phyloP scores from a whole-genome alignment of 2,888 invertebrate genomes.

The Amblyjoppa fuscipennis region DNA sequence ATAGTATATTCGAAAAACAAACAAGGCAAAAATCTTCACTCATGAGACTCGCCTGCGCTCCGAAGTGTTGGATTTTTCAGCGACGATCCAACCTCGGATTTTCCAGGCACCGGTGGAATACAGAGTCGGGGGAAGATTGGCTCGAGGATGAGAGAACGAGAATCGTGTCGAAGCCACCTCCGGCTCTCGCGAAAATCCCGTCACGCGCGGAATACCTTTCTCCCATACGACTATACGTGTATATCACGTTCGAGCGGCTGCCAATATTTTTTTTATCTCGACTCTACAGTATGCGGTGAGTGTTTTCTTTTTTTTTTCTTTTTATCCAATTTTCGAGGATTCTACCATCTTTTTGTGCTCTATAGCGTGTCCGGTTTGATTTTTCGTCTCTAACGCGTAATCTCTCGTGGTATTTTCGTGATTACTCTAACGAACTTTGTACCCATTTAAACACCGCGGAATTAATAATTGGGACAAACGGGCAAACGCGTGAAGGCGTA shows the following conservation, averaged over 20 bases:
- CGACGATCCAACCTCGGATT: constrained; percentile 19
- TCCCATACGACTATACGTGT: constrained; percentile 2
- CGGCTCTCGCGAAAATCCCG: constrained; percentile 34
- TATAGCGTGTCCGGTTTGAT: constrained; percentile 15
- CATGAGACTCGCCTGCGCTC: background rate
- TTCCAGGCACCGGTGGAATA: constrained; percentile 26
- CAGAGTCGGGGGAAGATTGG: constrained; percentile 45
- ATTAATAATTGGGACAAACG: background rate
- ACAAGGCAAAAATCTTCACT: background rate
- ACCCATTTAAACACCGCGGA: background rate
- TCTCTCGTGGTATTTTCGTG: background rate
- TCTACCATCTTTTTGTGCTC: background rate
- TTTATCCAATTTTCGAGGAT: background rate
- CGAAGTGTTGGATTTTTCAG: constrained; percentile 8
- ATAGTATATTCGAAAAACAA: background rate
- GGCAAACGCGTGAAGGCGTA: background rate
- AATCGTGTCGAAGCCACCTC: constrained; percentile 37
- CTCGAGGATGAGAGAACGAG: constrained; percentile 34
- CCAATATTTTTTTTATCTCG: constrained; percentile 18
- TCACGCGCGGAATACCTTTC: constrained; percentile 39
- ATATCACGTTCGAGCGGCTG: constrained; percentile 37
- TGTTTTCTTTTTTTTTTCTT: background rate
- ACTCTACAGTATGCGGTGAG: background rate
- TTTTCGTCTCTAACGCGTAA: background rate
- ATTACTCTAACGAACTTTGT: background rate